Conservation (phyloP, 2,888 invertebrate genomes). For the Bembecia ichneumoniformis region DNA sequence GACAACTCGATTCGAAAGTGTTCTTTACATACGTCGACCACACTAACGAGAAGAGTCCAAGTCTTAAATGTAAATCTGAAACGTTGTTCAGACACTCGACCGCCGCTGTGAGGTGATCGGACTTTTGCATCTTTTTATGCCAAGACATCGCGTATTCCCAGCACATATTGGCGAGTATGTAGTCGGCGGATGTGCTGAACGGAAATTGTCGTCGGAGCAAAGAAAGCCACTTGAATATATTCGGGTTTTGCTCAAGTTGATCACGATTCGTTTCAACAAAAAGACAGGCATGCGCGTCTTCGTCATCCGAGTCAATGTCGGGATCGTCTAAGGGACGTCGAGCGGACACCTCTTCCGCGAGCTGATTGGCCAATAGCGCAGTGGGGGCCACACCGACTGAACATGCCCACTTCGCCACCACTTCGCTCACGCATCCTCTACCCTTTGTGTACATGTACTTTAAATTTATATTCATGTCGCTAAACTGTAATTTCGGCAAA, state of each 20-base stretch:
- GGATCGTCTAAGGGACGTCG: constrained; percentile 1
- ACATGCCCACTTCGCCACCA: constrained; percentile 89
- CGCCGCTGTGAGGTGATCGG: constrained; percentile 79
- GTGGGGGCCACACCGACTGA: constrained; percentile 79
- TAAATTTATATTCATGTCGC: constrained; percentile 74
- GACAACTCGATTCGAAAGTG: constrained; percentile 81
- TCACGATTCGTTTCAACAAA: constrained; percentile 45
- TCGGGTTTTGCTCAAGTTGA: constrained; percentile 50
- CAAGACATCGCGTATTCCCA: constrained; percentile 93
- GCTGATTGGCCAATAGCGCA: constrained; percentile 70
- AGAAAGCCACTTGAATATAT: constrained; percentile 74
- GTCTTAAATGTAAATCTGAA: constrained; percentile 75
- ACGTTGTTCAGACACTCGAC: constrained; percentile 78
- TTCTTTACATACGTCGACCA: constrained; percentile 93
- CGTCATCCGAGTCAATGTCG: constrained; percentile 22
- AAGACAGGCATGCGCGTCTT: constrained; percentile 34
- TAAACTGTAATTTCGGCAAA: constrained; percentile 70
- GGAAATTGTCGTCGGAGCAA: constrained; percentile 85
- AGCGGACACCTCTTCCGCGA: constrained; percentile 32
- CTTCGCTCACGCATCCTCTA: constrained; percentile 89
- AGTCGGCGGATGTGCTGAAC: constrained; percentile 84
- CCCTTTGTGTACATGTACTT: constrained; percentile 77
- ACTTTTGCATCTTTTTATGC: constrained; percentile 81
- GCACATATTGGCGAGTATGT: constrained; percentile 86
- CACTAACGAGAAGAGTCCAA: constrained; percentile 87